Conservation (phyloP, 2,888 invertebrate genomes). For the Drosophila anomalipes region DNA sequence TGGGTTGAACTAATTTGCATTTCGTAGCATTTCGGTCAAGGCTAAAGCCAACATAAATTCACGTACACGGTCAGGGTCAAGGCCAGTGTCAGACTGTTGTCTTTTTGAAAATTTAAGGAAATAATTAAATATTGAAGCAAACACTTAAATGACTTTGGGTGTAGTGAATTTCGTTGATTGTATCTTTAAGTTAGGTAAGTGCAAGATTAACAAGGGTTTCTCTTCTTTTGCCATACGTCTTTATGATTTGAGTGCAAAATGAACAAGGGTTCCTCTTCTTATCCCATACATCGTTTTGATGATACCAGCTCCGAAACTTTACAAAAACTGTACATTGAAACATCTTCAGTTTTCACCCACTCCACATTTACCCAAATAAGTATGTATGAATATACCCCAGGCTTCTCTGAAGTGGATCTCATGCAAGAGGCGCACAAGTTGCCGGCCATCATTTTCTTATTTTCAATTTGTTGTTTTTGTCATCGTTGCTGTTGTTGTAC, state of each 20-base stretch:
- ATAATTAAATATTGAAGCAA: background rate
- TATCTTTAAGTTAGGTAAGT: background rate
- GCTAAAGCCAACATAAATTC: constrained; percentile 67
- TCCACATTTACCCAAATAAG: constrained; percentile 8
- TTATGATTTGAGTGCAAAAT: background rate
- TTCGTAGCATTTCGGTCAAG: constrained; percentile 71
- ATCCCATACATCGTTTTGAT: background rate
- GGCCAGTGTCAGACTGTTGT: constrained; percentile 14
- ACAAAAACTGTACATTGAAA: constrained; percentile 47
- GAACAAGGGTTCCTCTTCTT: background rate
- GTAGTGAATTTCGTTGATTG: background rate
- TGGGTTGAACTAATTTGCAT: constrained; percentile 73
- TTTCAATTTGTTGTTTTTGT: constrained; percentile 38
- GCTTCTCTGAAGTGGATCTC: constrained; percentile 21
- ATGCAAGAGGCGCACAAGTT: constrained; percentile 59
- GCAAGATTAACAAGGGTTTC: background rate
- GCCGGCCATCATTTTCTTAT: constrained; percentile 63
- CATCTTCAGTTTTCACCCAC: constrained; percentile 23
- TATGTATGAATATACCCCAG: constrained; percentile 8
- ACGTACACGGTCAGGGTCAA: constrained; percentile 63
- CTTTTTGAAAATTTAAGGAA: constrained; percentile 7
- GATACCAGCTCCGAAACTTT: constrained; percentile 5
- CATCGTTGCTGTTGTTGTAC: constrained; percentile 50
- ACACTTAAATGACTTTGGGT: background rate
- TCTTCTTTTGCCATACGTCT: background rate